Evolutionary conservation across 2,113 vertebrate species (phyloP), one percentile per base, ranked within the genome.

Genomic region (Illadopsis cleaveri): DNA sequence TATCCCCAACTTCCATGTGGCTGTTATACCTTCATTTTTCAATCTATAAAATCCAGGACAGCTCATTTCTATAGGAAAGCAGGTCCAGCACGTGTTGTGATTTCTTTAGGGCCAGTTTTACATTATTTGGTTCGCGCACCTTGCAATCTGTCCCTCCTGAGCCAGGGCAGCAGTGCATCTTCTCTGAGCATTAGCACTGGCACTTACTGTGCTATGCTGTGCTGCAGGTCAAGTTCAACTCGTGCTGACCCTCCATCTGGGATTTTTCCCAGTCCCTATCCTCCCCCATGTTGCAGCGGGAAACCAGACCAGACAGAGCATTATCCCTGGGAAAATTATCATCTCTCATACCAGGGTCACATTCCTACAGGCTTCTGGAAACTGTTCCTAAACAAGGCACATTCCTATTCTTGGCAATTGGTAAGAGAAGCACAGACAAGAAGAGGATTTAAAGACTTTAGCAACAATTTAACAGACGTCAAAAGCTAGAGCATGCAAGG

Each of bases 311-410:
- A 91, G 85, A 94, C 64, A 75, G 65, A 89, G 42, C 1, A 0
- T n/a, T 80, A 65, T 80, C 68, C 76, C 90, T 94, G 91, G 92
- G 95, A 96, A 96, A 97, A 84, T 66, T 48, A 82, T 83, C 76
- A 79, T 69, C 47, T 92, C 90, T 84, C 87, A 95, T 44, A 48
- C 76, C 76, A 86, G 94, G 95, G 95, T 94, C 96, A 92, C 91
- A 94, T 94, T 93, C 95, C 86, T 92, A 60, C 82, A 66, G 54
- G 50, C 35, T 62, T 94, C 80, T 95, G 94, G 92, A 92, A 66
- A 69, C 47, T 76, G 80, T 72, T 97, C 78, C 89, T 94, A 91
- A 97, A 93, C 93, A 97, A 97, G 84, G 51, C 78, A 79, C 61
- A 70, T 82, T 95, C 82, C 68, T 78, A 23, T 23, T 93, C 80